phyloP scores from a whole-genome alignment of 2,888 invertebrate species.

The Octonoba sinensis region DNA sequence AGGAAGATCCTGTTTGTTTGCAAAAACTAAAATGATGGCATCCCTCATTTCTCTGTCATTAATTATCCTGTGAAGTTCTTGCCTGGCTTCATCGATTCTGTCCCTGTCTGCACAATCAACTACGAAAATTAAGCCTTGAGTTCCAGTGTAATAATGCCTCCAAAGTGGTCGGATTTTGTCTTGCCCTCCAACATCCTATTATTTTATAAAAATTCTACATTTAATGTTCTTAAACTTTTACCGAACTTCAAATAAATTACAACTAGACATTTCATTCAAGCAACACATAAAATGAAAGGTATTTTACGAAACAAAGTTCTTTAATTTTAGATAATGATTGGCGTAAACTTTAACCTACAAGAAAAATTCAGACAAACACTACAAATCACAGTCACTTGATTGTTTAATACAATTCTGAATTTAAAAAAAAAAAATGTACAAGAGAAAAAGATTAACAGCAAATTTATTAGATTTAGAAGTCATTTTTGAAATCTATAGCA shows the following conservation, averaged over 20 bases:
- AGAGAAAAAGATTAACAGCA: no score
- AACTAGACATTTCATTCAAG: neutral
- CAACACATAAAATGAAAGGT: neutral
- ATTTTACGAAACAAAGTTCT: neutral
- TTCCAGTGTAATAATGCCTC: constrained; percentile 99
- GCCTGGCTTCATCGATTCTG: constrained; percentile 97
- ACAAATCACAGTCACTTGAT: no score
- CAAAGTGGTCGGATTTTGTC: constrained; percentile 99
- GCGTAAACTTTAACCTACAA: no score
- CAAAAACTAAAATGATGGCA: constrained; percentile 99
- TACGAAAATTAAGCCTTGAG: constrained; percentile 98
- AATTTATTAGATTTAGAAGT: no score
- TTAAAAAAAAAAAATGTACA: no score
- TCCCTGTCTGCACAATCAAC: constrained; percentile 99
- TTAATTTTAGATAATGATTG: no score
- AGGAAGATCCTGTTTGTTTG: constrained; percentile 99
- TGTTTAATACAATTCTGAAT: no score
- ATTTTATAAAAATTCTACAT: no score
- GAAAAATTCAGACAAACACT: no score
- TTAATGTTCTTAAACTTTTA: neutral
- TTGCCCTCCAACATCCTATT: constrained; percentile 96
- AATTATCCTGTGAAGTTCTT: constrained; percentile 98
- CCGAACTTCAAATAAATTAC: neutral
- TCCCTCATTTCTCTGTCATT: constrained; percentile 99
- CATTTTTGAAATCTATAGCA: no score